phyloP scores from a whole-genome alignment of 2,113 vertebrate genomes.

The Gobio gobio region DNA sequence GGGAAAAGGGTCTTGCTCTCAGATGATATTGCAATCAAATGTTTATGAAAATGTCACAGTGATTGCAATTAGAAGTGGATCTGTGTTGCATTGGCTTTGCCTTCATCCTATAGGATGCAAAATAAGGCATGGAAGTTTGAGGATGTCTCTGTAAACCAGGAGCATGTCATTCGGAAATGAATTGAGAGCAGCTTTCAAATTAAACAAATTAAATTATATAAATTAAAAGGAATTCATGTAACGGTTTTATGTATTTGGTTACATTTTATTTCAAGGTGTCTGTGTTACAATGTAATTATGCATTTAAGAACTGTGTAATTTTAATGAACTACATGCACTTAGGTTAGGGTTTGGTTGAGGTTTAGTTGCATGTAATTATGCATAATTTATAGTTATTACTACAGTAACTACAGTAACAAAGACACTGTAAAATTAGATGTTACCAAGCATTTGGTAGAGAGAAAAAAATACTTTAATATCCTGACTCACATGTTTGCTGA shows the following conservation, averaged over 20 bases:
- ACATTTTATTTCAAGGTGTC: too few relatives aligned
- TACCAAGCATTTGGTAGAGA: too few relatives aligned
- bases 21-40: conserved; percentile 21
- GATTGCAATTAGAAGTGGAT: conserved; percentile 8
- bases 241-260: too few relatives aligned
- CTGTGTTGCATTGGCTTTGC: conserved; percentile 17
- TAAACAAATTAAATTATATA: not conserved
- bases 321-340: too few relatives aligned
- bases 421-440: too few relatives aligned
- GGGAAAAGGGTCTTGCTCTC: conserved; percentile 53
- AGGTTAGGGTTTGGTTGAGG: too few relatives aligned
- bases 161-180: not conserved
- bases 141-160: not conserved
- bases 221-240: too few relatives aligned
- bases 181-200: not conserved
- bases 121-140: not conserved
- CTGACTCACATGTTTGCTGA: not conserved
- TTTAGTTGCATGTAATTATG: too few relatives aligned
- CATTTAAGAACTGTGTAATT: too few relatives aligned
- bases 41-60: conserved; percentile 42
- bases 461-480: not conserved
- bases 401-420: too few relatives aligned
- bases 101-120: not conserved
- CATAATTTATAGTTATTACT: too few relatives aligned
- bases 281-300: too few relatives aligned